phyloP scores from a whole-genome alignment of 2,113 vertebrate genomes.

The Clarias macrocephalus region DNA sequence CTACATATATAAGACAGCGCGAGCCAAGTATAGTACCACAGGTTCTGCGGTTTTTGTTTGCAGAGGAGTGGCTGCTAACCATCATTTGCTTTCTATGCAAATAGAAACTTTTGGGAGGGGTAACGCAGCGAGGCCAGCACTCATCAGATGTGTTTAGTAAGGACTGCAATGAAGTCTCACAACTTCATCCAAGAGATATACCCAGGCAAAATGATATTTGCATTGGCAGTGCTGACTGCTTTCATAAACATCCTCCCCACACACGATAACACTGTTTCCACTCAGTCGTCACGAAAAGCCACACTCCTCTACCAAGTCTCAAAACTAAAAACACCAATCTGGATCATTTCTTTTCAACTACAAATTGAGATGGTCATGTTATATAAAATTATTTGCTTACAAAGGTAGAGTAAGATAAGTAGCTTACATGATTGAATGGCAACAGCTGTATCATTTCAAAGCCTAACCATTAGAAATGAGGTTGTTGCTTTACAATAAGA shows the following conservation, averaged over 20 bases:
- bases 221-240: neutral
- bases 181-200: neutral
- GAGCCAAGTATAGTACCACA: neutral
- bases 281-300: neutral
- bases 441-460: neutral
- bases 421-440: neutral
- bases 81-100: constrained; percentile 42
- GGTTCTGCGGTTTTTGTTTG: neutral
- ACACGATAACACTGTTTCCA: neutral
- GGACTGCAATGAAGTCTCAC: constrained; percentile 2
- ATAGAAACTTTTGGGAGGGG: neutral
- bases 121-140: neutral
- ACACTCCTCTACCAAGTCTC: neutral
- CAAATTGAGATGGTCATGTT: neutral
- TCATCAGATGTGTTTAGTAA: neutral
- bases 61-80: constrained; percentile 8
- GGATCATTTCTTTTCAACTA: neutral
- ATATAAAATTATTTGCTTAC: neutral
- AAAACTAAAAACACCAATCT: neutral
- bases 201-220: neutral
- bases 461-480: neutral
- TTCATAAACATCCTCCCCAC: neutral
- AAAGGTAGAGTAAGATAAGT: neutral
- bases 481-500: neutral
- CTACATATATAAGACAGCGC: neutral